Evolutionary conservation across 2,797 vertebrate species (phyloP).

Genomic region (Clarias platycephalus): DNA sequence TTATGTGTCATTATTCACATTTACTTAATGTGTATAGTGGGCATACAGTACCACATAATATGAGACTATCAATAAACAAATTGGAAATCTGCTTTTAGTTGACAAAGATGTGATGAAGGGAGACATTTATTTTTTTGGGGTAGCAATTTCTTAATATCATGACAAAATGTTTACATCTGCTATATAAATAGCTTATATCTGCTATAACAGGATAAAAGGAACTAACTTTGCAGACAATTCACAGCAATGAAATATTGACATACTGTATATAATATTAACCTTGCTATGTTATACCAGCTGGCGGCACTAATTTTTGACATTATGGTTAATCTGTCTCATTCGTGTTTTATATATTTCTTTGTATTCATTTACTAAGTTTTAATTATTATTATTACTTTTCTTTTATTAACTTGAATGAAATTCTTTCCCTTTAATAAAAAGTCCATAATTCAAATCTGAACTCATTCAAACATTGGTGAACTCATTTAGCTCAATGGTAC

Average conservation of each 20-base stretch:
- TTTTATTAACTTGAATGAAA: not conserved
- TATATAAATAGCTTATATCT: not conserved
- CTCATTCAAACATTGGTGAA: not conserved
- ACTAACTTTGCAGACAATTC: not conserved
- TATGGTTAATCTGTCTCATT: not conserved
- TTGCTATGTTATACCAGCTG: not conserved
- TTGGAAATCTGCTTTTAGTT: not conserved
- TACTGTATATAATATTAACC: not conserved
- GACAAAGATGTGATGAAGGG: not conserved
- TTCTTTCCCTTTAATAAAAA: not conserved
- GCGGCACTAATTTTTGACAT: not conserved
- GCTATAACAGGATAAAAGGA: not conserved
- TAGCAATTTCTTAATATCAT: not conserved
- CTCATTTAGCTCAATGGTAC: not conserved
- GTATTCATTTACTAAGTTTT: not conserved
- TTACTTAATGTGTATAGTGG: not conserved
- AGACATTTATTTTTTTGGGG: not conserved
- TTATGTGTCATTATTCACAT: not conserved
- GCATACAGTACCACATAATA: not conserved
- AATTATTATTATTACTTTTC: not conserved
- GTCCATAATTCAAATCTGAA: not conserved
- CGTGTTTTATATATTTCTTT: not conserved
- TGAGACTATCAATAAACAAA: not conserved
- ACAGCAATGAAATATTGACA: not conserved
- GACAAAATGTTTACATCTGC: not conserved